A percentile compares a stretch with the other conserved stretches of the same genome.
Evolutionary conservation across 1,140 invertebrate genomes (phyloP).

Genomic region (Drosophila repletoides): DNA sequence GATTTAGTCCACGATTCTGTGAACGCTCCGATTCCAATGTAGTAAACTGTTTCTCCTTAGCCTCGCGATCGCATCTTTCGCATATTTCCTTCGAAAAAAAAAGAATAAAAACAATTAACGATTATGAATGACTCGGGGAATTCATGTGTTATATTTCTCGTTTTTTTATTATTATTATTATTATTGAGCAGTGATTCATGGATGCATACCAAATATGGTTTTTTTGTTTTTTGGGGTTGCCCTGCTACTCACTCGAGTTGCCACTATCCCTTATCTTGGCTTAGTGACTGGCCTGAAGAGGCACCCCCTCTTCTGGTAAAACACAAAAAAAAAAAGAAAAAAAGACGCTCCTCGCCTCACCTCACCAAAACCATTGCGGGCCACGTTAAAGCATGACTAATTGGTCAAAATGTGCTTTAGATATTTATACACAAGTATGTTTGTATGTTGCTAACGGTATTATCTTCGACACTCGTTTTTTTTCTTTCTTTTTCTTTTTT

Average conservation of each 20-base stretch:
- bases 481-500: too few species aligned
- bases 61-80: conserved; percentile 82
- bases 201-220: too few species aligned
- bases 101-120: background rate
- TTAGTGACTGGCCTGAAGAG: conserved; percentile 18
- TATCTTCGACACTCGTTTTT: conserved; percentile 49
- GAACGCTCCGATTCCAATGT: conserved; percentile 84
- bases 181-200: conserved; percentile 12
- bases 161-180: background rate
- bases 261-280: conserved; percentile 17
- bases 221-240: conserved; percentile 18
- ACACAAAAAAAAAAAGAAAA: too few species aligned
- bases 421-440: conserved; percentile 18
- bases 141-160: too few species aligned
- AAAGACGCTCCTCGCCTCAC: background rate
- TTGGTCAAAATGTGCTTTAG: conserved; percentile 31
- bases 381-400: conserved; percentile 26
- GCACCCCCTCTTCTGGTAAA: too few species aligned
- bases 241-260: background rate
- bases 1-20: conserved; percentile 84
- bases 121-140: conserved; percentile 1
- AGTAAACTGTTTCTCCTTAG: conserved; percentile 85
- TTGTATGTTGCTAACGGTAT: conserved; percentile 46
- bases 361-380: too few species aligned
- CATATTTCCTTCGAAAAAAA: conserved; percentile 83